phyloP scores from a whole-genome alignment of 2,888 invertebrate genomes.

The Hirtodrosophila confusa region DNA sequence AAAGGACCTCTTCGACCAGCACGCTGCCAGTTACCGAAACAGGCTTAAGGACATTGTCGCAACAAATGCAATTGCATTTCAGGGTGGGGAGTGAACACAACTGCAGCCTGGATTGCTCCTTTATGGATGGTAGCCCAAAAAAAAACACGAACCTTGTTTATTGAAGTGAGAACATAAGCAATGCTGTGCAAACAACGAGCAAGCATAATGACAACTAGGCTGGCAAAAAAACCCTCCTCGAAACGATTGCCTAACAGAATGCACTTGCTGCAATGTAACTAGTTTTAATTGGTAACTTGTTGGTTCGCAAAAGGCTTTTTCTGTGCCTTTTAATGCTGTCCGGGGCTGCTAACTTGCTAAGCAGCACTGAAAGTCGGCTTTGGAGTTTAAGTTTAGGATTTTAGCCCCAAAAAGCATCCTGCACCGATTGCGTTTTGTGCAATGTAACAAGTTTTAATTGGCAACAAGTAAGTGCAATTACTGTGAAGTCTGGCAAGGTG shows the following conservation, averaged over 20 bases:
- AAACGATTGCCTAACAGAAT: not conserved
- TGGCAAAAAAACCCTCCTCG: conserved; percentile 6
- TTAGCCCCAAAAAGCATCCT: not conserved
- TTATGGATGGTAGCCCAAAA: conserved; percentile 19
- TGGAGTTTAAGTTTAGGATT: too few relatives aligned
- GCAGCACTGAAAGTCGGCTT: too few relatives aligned
- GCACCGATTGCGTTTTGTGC: conserved; percentile 31
- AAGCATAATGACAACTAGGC: conserved; percentile 27
- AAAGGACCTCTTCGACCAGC: conserved; percentile 2
- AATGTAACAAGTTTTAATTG: conserved; percentile 27
- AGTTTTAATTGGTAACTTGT: conserved; percentile 36
- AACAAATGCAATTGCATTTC: conserved; percentile 54
- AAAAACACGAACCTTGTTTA: conserved; percentile 40
- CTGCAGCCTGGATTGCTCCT: conserved; percentile 33
- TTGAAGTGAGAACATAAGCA: conserved; percentile 66
- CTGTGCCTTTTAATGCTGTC: not conserved
- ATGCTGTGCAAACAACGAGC: conserved; percentile 35
- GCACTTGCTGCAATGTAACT: conserved; percentile 30
- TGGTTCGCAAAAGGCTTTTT: not conserved
- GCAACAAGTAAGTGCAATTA: conserved; percentile 32
- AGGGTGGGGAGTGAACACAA: conserved; percentile 2
- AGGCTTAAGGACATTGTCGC: conserved; percentile 41
- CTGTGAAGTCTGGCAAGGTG: conserved; percentile 9
- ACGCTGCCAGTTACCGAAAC: not conserved
- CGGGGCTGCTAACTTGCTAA: too few relatives aligned